These are phyloP conservation scores for Dugesia japonica DNA, from an alignment of 2,888 invertebrate genomes.

Conservation along the genomic window DNA sequence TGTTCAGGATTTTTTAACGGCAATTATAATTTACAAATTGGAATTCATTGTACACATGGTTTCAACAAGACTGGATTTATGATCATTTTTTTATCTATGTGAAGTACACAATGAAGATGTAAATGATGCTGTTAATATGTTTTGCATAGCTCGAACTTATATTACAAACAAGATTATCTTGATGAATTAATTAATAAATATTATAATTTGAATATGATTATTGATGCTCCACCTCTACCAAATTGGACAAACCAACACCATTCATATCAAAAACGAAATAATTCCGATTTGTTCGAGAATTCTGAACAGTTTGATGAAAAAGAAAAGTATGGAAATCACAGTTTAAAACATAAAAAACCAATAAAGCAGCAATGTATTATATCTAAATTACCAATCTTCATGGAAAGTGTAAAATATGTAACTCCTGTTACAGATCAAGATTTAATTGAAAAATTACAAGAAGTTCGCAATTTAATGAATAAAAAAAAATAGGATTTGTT, in stretches of 20 bases:
- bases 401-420: conserved; percentile 65
- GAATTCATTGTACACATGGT: conserved; percentile 87
- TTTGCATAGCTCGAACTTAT: conserved; percentile 64
- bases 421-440: conserved; percentile 56
- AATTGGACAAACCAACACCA: too few relatives aligned
- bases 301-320: too few relatives aligned
- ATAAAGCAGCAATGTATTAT: neutral
- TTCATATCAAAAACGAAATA: too few relatives aligned
- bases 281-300: too few relatives aligned
- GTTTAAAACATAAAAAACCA: too few relatives aligned
- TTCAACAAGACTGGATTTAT: conserved; percentile 94
- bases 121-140: conserved; percentile 57
- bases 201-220: too few relatives aligned
- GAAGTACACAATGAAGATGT: conserved; percentile 58
- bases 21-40: conserved; percentile 46
- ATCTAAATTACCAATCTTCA: too few relatives aligned
- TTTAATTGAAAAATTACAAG: neutral
- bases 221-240: too few relatives aligned
- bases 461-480: neutral
- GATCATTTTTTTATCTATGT: conserved; percentile 73
- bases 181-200: conserved; percentile 72
- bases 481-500: conserved; percentile 56
- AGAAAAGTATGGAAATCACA: too few relatives aligned
- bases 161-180: conserved; percentile 89
- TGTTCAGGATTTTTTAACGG: neutral